Evolutionary conservation across 2,888 invertebrate genomes (phyloP), one percentile per base, ranked within the genome.

Genomic region (Eucriotettix oculatus): DNA sequence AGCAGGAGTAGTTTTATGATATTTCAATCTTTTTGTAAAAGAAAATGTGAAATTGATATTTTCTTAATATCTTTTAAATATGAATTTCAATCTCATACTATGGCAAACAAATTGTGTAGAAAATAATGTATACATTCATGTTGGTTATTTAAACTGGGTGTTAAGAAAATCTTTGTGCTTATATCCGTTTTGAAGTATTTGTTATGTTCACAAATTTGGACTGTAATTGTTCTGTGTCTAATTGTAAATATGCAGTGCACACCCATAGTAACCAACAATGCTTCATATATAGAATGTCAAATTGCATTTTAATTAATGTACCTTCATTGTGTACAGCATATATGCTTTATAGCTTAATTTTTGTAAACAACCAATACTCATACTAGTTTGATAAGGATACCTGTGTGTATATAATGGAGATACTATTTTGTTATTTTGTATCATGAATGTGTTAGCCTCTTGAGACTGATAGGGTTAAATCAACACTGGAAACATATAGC

Each of bases 391-490:
- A 53, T 57, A 60, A 48, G 56, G 43, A 54, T 29, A 29, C 29
- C 29, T 58, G 42, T 58, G 54, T 59, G 59, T 59, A 59, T 60
- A 60, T 57, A 60, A 58, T 61, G 60, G 58, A 60, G 58, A 54
- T 58, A 58, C 63, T 63, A 63, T 63, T 63, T 63, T 63, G 60
- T 63, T 63, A 63, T 61, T 63, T 60, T 62, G 56, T 54, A 62
- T 60, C 54, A 56, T 57, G 48, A 62, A 64, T 64, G 64, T 68
- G 68, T 74, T 73, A 71, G 73, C 73, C 72, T 71, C 69, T 74
- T 74, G 74, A 74, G 75, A 75, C 75, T 75, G 75, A 74, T 72
- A 48, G n/a, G 48, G 54, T 57, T 63, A 57, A 57, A 57, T 11
- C 48, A 54, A 54, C 42, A 57, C 42, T 42, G 48, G 43, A 57